These are phyloP conservation scores for Fistularia tabacaria DNA, from an alignment of 2,797 vertebrate genomes.

Conservation along the genomic window DNA sequence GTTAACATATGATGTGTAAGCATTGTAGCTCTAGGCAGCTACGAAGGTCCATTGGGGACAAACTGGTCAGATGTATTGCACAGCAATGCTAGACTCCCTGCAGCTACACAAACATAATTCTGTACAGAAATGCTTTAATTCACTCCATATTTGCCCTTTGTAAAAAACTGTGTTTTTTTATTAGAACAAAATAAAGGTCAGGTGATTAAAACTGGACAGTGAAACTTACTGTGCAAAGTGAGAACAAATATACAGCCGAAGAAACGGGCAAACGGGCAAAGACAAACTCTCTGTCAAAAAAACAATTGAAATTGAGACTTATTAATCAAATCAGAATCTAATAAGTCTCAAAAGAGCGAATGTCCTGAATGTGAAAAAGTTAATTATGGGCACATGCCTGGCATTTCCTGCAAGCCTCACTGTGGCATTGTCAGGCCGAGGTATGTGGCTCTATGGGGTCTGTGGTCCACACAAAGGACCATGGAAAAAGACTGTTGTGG, in stretches of 20 bases:
- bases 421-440: conserved; percentile 64
- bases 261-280: conserved; percentile 11
- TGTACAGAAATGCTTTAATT: conserved; percentile 67
- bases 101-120: conserved; percentile 68
- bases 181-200: conserved; percentile 66
- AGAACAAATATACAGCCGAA: background rate
- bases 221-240: conserved; percentile 26
- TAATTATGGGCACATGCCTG: conserved; percentile 71
- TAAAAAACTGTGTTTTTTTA: conserved; percentile 55
- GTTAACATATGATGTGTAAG: conserved; percentile 77
- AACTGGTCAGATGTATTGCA: conserved; percentile 75
- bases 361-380: conserved; percentile 69
- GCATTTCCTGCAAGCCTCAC: conserved; percentile 48
- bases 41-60: conserved; percentile 72
- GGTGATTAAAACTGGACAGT: conserved; percentile 52
- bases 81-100: conserved; percentile 62
- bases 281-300: conserved; percentile 16
- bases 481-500: conserved; percentile 47
- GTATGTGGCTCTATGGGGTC: conserved; percentile 64
- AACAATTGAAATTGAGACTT: conserved; percentile 25
- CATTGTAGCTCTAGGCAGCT: conserved; percentile 71
- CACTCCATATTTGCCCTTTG: conserved; percentile 62
- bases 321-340: conserved; percentile 51
- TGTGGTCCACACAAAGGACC: conserved; percentile 69
- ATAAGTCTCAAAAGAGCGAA: conserved; percentile 58